Conservation (phyloP, 1,140 invertebrate genomes). For the Physella acuta region DNA sequence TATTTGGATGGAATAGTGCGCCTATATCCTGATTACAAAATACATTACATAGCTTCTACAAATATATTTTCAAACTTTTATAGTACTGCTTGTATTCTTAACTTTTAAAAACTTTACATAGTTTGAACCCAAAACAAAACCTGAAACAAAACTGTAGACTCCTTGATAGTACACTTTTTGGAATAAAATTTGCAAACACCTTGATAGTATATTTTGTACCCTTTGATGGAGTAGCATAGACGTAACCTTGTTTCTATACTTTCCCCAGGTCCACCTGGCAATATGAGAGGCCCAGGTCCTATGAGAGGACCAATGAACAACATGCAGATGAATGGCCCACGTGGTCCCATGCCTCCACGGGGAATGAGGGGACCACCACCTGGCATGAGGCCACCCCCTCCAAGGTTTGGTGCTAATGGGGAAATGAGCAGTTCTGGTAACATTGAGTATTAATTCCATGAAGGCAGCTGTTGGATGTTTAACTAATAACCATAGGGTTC, state of each 20-base stretch:
- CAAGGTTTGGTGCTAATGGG: slow-evolving; percentile 16
- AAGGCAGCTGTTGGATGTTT: too few species aligned
- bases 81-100: background rate
- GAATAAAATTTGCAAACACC: too few species aligned
- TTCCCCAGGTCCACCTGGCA: slow-evolving; percentile 34
- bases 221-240: too few species aligned
- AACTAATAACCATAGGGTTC: too few species aligned
- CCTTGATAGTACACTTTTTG: too few species aligned
- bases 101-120: background rate
- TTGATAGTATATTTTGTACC: too few species aligned
- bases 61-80: background rate
- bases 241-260: too few species aligned
- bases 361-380: slow-evolving; percentile 47
- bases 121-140: too few species aligned
- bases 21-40: background rate
- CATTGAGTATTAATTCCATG: slow-evolving; percentile 18
- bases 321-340: slow-evolving; percentile 27
- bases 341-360: slow-evolving; percentile 35
- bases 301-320: slow-evolving; percentile 35
- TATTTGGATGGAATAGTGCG: background rate
- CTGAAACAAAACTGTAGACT: too few species aligned
- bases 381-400: slow-evolving; percentile 29
- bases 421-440: slow-evolving; percentile 14
- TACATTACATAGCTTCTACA: background rate
- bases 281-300: slow-evolving; percentile 37